Evolutionary conservation across 2,113 vertebrate species (phyloP), one percentile per base, ranked within the genome.

Genomic region (Monarcha castaneiventris): DNA sequence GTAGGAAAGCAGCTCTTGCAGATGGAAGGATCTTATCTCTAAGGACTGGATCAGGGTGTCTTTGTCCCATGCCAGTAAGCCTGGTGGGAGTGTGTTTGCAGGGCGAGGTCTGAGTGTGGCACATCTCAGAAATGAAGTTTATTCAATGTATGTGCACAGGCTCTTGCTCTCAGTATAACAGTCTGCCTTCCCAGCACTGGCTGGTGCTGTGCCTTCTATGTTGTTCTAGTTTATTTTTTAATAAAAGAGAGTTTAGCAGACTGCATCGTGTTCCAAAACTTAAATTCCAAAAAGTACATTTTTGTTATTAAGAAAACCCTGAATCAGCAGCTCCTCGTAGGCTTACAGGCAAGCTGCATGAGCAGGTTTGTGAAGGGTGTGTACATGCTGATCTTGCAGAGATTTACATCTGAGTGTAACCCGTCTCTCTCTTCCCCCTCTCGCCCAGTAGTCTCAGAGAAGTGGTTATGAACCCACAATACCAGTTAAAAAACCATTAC

Each of bases 321-420:
- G 68, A 84, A 81, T 67, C 79, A 77, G 84, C 74, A 87, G 1
- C 44, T 72, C 30, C 51, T 56, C 21, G 16, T 52, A 75, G 86
- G 56, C 35, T 72, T 61, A 3, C 2, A 33, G 3, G 8, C 51
- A 76, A 58, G 61, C 77, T 93, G 56, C 49, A 54, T 20, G 56
- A 89, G 76, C 79, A 80, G 56, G 88, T 81, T 94, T 90, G 93
- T 63, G 73, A 80, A 84, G 89, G 86, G 76, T 66, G 76, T 87
- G 73, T 71, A 20, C 61, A 4, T 68, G 76, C 72, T 92, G 83
- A 90, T 72, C 88, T 78, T 84, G 76, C 90, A 96, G 84, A 94
- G 69, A 77, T 92, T 72, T 90, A 81, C 58, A 35, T 81, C 69
- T 49, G 35, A 81, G 64, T 33, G 39, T 58, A 84, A 89, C 44